Percentiles rank a stretch among this genome's conserved stretches.
These are phyloP conservation scores for Anastrepha ludens DNA, from an alignment of 1,140 invertebrate species.

Conservation along the genomic window DNA sequence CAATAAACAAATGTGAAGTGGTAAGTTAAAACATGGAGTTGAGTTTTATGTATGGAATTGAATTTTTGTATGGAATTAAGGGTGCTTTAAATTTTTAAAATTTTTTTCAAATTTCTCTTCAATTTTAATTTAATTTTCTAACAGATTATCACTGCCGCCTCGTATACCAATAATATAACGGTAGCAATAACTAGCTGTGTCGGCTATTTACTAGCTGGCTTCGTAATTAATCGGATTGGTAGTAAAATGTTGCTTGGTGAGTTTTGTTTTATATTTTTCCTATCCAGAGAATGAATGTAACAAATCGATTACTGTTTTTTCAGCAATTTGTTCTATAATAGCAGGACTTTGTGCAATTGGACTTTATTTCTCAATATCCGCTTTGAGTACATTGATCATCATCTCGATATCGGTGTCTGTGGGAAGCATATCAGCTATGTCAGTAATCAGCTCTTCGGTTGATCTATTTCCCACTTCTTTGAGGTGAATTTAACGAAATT, in stretches of 20 bases:
- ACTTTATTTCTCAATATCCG: slow-evolving; percentile 75
- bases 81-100: background rate
- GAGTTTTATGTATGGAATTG: background rate
- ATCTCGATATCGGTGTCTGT: slow-evolving; percentile 68
- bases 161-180: slow-evolving; percentile 76
- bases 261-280: slow-evolving; percentile 19
- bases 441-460: slow-evolving; percentile 69
- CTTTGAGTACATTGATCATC: slow-evolving; percentile 66
- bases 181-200: slow-evolving; percentile 76
- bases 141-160: slow-evolving; percentile 7
- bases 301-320: background rate
- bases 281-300: no score
- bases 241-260: slow-evolving; percentile 75
- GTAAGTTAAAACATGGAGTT: slow-evolving; percentile 38
- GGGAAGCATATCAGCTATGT: slow-evolving; percentile 69
- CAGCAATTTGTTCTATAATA: slow-evolving; percentile 70
- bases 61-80: no score
- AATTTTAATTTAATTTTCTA: background rate
- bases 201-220: slow-evolving; percentile 75
- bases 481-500: slow-evolving; percentile 60
- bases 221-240: slow-evolving; percentile 74
- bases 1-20: slow-evolving; percentile 40
- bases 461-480: slow-evolving; percentile 70
- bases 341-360: slow-evolving; percentile 71
- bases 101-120: background rate